A percentile compares a stretch with the other conserved stretches of the same genome.
Conservation (phyloP, 2,797 vertebrate genomes). For the Acropternis orthonyx region DNA sequence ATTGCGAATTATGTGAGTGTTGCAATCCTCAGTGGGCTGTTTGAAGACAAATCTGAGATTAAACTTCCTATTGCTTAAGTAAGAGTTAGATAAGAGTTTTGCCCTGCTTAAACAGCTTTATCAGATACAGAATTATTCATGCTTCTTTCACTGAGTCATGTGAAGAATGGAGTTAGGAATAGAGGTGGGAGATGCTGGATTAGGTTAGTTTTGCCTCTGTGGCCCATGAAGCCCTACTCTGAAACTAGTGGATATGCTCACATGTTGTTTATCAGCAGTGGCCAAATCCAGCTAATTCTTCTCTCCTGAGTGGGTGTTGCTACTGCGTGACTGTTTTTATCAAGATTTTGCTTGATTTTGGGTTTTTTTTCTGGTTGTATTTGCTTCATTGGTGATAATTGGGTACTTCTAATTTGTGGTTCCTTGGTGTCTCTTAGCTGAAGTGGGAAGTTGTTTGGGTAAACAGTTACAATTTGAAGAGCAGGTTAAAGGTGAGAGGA, state of each 20-base stretch:
- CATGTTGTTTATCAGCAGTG: background rate
- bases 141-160: background rate
- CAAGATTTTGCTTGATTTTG: background rate
- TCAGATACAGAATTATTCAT: background rate
- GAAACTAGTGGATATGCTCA: background rate
- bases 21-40: background rate
- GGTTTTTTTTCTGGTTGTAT: background rate
- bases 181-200: background rate
- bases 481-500: background rate
- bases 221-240: background rate
- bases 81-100: background rate
- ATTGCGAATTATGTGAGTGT: background rate
- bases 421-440: background rate
- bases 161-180: background rate
- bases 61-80: background rate
- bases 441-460: background rate
- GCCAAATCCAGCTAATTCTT: background rate
- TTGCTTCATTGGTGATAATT: background rate
- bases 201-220: background rate
- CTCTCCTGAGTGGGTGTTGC: background rate
- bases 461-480: background rate
- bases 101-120: background rate
- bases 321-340: background rate
- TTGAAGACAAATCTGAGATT: background rate
- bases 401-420: background rate